phyloP scores from a whole-genome alignment of 1,140 invertebrate species.

The Lepeophtheirus salmonis region DNA sequence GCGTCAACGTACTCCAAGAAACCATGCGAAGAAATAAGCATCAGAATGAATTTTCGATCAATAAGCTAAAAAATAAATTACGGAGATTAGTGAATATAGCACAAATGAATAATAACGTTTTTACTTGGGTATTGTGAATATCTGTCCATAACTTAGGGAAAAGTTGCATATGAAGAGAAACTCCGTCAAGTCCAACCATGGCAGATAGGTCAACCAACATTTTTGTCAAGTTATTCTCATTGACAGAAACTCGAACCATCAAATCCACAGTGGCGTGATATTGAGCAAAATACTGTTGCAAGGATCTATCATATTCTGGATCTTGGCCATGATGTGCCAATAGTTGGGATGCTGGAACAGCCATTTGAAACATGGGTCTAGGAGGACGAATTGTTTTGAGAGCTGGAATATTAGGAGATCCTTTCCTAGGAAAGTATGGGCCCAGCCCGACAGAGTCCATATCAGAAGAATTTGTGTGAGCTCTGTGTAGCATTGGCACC shows the following conservation, averaged over 20 bases:
- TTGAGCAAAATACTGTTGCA: slow-evolving; percentile 54
- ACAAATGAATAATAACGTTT: slow-evolving; percentile 19
- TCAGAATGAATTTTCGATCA: slow-evolving; percentile 15
- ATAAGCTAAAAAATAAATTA: slow-evolving; percentile 5
- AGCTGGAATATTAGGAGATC: slow-evolving; percentile 29
- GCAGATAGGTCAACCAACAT: slow-evolving; percentile 56
- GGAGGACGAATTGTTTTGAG: slow-evolving; percentile 38
- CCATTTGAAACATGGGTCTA: slow-evolving; percentile 69
- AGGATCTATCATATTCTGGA: slow-evolving; percentile 51
- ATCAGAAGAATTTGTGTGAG: slow-evolving; percentile 58
- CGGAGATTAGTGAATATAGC: not conserved
- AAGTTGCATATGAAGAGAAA: slow-evolving; percentile 54
- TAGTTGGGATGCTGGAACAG: slow-evolving; percentile 34
- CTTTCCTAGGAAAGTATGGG: slow-evolving; percentile 48
- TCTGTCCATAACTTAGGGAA: slow-evolving; percentile 70
- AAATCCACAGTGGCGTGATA: slow-evolving; percentile 69
- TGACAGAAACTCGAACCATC: slow-evolving; percentile 66
- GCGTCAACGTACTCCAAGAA: slow-evolving; percentile 18
- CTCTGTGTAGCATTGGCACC: slow-evolving; percentile 42
- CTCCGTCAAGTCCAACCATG: slow-evolving; percentile 65
- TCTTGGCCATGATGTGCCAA: slow-evolving; percentile 40
- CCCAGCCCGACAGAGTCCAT: slow-evolving; percentile 45
- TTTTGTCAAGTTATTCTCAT: slow-evolving; percentile 53
- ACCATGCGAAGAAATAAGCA: slow-evolving; percentile 10
- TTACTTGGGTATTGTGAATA: slow-evolving; percentile 49